Evolutionary conservation across 2,113 vertebrate species (phyloP).

Genomic region (Henicopernis longicauda): DNA sequence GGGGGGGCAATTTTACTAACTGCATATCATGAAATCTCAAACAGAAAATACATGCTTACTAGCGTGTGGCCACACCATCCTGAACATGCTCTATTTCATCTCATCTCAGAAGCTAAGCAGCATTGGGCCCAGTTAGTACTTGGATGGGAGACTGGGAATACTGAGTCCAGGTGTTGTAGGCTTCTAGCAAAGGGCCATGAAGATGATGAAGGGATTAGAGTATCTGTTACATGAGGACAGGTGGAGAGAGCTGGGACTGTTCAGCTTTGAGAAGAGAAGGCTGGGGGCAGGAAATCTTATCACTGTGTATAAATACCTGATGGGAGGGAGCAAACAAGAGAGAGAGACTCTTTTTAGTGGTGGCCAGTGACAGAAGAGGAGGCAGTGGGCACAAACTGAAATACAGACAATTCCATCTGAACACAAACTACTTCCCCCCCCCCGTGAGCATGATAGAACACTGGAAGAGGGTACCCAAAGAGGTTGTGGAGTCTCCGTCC

Average conservation of each 20-base stretch:
- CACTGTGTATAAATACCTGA: no score
- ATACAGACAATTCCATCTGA: neutral
- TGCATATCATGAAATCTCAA: neutral
- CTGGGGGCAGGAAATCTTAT: no score
- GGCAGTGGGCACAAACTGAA: neutral
- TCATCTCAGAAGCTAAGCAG: neutral
- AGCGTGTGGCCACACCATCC: neutral
- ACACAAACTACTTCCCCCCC: neutral
- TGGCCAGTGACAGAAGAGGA: no score
- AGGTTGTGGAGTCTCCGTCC: no score
- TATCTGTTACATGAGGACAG: no score
- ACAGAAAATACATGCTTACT: neutral
- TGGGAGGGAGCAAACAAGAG: no score
- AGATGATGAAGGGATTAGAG: neutral
- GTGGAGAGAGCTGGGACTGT: no score
- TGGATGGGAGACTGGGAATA: neutral
- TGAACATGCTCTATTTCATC: neutral
- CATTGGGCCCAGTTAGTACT: neutral
- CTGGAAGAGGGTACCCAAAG: no score
- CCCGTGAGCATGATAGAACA: no score
- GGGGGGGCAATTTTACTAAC: neutral
- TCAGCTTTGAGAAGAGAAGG: no score
- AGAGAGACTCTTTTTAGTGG: no score
- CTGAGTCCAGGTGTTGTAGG: neutral
- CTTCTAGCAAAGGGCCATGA: neutral